These are phyloP conservation scores for Drosophila melanogaster DNA, from an alignment of 1,140 invertebrate genomes.

Conservation along the genomic window Release_6_plus_ISO1_MT NT_037436.4:20640501-20641000, in stretches of 20 bases:
- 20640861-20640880: constrained; percentile 27
- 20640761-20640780: constrained; percentile 65
- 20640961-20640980: no score
- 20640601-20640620: constrained; percentile 82
- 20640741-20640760: constrained; percentile 49
- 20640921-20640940: no score
- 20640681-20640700: constrained; percentile 75
- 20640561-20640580: constrained; percentile 81
- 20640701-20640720: constrained; percentile 80
- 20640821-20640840: constrained; percentile 8
- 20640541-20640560: constrained; percentile 84
- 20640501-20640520: constrained; percentile 47
- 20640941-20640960: no score
- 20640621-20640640: constrained; percentile 84
- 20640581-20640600: constrained; percentile 80
- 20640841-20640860: constrained; percentile 23
- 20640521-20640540: constrained; percentile 77
- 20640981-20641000: no score
- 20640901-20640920: constrained; percentile 14
- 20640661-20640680: constrained; percentile 81
- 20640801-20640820: neutral
- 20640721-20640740: constrained; percentile 68
- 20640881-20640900: constrained; percentile 45
- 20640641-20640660: constrained; percentile 80
- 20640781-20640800: constrained; percentile 66